Evolutionary conservation across 2,797 vertebrate genomes (phyloP).

Genomic region (Parambassis ranga): DNA sequence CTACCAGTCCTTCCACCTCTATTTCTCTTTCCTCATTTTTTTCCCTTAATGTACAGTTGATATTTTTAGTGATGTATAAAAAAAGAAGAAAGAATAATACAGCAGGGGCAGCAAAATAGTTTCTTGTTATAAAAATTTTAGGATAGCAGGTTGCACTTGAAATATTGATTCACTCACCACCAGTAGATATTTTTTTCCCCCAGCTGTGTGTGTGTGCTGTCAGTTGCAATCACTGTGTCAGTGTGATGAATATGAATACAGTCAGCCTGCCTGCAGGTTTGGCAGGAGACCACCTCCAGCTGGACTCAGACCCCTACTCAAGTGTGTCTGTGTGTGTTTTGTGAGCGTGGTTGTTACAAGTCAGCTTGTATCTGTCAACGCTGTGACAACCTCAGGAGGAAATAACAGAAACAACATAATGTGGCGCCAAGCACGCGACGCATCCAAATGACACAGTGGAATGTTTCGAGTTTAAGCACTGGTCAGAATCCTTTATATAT

Average conservation of each 20-base stretch:
- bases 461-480: not conserved
- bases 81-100: constrained; percentile 6
- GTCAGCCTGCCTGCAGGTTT: constrained; percentile 69
- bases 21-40: not conserved
- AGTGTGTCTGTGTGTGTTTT: constrained; percentile 60
- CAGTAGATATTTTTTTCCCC: constrained; percentile 2
- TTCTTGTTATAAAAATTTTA: constrained; percentile 32
- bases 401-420: constrained; percentile 12
- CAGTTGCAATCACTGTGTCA: constrained; percentile 59
- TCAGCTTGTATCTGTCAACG: constrained; percentile 61
- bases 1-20: constrained; percentile 23
- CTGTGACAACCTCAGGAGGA: constrained; percentile 50
- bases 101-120: constrained; percentile 11
- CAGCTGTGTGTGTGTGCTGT: constrained; percentile 44
- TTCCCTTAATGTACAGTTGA: not conserved
- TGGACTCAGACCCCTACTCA: constrained; percentile 66
- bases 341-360: constrained; percentile 31
- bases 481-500: not conserved
- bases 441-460: not conserved
- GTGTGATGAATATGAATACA: constrained; percentile 70
- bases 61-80: constrained; percentile 4
- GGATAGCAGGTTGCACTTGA: constrained; percentile 53
- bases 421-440: not conserved
- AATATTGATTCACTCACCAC: constrained; percentile 60
- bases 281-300: constrained; percentile 72